Base-by-base conservation (phyloP, 2,113 vertebrate species). In the Myxocyprinus asiaticus region DNA sequence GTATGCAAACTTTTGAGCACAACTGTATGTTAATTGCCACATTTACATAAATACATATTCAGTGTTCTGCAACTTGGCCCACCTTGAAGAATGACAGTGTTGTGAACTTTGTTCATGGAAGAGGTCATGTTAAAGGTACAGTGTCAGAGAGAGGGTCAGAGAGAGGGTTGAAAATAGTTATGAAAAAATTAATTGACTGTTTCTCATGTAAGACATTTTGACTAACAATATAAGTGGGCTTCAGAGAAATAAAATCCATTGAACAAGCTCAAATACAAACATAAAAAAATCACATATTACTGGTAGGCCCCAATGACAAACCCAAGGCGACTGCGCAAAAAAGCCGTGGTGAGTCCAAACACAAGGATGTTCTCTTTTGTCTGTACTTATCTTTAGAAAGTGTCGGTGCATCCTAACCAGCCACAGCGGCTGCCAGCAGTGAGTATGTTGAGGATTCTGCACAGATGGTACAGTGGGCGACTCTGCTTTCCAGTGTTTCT, bases 401-500 rank as follows among this genome's bases (percentile, higher is more conserved):
- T 67, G 55, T 53, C 44, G 7, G 15, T 75, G 79, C 79, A 81
- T 68, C 9, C 44, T 67, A 75, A 75, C 71, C 63, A 80, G 78
- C 6, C 5, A 0, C 5, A 58, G 42, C 10, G 22, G 4, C 62
- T 47, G 80, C 72, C 69, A 76, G 61, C 61, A n/a, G 83, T 45
- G 58, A 9, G 70, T 56, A 58, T 67, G 17, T 0, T 44, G 64
- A 53, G 78, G 76, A 84, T 75, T 62, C 62, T 4, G 71, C 67
- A 74, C 73, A 84, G 79, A 83, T 77, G 73, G 67, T 59, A 70
- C 9, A 65, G 51, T 9, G 48, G 61, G 22, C 7, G 50, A 74
- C 78, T 84, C 53, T 64, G 78, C 67, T 77, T 22, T 11, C 64
- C 68, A 70, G 58, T 50, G 70, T 86, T 79, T 84, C 63, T 71